Evolutionary conservation across 2,113 vertebrate species (phyloP), one percentile per base, ranked within the genome.

Genomic region (Mormoops blainvillei): DNA sequence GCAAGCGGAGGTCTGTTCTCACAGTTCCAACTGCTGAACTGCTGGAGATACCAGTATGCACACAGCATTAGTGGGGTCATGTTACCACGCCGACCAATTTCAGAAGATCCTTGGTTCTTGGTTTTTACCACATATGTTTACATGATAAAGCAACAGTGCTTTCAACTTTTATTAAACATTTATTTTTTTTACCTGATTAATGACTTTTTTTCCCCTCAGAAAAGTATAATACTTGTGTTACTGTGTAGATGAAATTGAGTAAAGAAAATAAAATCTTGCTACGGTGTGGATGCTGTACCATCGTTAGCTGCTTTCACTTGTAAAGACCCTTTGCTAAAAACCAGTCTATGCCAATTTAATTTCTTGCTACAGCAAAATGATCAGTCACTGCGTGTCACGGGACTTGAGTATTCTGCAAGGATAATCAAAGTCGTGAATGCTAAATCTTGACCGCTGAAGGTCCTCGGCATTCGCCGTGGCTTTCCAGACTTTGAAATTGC

Each of bases 401-500:
- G 78, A 33, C 31, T 33, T 85, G 24, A 88, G 19, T 70, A 58
- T 61, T 89, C 54, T 52, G 19, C 63, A 76, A 20, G 20, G 56
- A 43, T 68, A 70, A 74, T 87, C 38, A 73, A 56, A 65, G 6
- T 63, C 68, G 56, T 87, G 28, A 89, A 80, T 31, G 50, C 22
- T 54, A 56, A 74, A 76, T 41, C 48, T 71, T 87, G 91, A 95
- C 31, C 38, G 4, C 15, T 31, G 48, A 87, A 33, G 48, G 36
- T 61, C 74, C 78, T 22, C 26, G 61, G 14, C 45, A 71, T 48
- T 89, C 84, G 78, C 7, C 19, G 33, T 56, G 74, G 28, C 45
- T 94, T 82, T 73, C 26, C 48, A 87, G 63, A 80, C 48, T 95
- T 84, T 26, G 26, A 90, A 97, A 96, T 83, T 61, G 48, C 68